Conservation (phyloP, 2,797 vertebrate species). For the Oryzias dopingdopingensis region DNA sequence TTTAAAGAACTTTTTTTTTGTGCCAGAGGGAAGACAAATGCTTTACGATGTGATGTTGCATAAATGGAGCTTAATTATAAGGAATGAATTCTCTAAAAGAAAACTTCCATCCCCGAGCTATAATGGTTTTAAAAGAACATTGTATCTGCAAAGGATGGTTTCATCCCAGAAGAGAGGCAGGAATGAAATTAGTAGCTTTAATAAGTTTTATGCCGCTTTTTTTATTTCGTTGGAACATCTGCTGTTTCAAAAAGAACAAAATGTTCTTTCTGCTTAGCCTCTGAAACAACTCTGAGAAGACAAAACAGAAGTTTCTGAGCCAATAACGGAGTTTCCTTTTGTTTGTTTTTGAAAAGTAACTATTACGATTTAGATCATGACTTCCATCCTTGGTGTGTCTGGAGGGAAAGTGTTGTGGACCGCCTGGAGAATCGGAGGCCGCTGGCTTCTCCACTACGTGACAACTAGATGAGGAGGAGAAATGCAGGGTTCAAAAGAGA, state of each 20-base stretch:
- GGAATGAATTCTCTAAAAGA: conserved; percentile 3
- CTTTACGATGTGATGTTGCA: conserved; percentile 21
- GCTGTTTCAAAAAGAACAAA: conserved; percentile 12
- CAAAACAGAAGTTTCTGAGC: conserved; percentile 7
- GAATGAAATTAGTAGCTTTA: conserved; percentile 4
- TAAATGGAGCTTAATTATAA: conserved; percentile 38
- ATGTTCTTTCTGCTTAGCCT: conserved; percentile 27
- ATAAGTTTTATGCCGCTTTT: conserved; percentile 14
- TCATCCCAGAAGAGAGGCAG: conserved; percentile 3
- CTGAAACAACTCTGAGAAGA: conserved; percentile 1
- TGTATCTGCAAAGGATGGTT: conserved; percentile 12
- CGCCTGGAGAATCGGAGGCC: background rate
- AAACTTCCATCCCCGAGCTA: conserved; percentile 6
- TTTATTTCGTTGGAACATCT: conserved; percentile 9
- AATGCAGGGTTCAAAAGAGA: conserved; percentile 3
- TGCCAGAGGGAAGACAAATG: conserved; percentile 27
- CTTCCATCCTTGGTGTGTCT: background rate
- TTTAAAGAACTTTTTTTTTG: conserved; percentile 19
- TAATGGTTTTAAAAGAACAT: background rate
- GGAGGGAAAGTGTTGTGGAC: background rate
- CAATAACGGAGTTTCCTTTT: conserved; percentile 5
- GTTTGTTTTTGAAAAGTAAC: background rate
- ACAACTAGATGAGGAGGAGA: conserved; percentile 5
- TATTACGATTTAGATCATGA: conserved; percentile 22
- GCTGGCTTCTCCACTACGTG: conserved; percentile 4